phyloP scores from a whole-genome alignment of 2,888 invertebrate genomes.

The Poecilobothrus nobilitatus region DNA sequence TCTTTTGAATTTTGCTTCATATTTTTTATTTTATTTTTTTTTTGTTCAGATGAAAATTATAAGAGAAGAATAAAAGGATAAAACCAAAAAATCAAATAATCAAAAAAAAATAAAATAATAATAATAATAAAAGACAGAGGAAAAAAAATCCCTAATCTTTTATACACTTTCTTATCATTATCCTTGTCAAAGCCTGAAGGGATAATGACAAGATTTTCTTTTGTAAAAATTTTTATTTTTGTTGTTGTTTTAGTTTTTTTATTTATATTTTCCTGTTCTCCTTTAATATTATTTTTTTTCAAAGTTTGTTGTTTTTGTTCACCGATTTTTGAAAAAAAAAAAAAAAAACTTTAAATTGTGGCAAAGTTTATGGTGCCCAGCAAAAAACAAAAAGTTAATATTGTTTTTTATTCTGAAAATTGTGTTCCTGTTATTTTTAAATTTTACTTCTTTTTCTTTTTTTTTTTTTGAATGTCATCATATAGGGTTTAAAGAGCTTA shows the following conservation, averaged over 20 bases:
- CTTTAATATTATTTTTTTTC: too few relatives aligned
- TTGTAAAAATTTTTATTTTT: background rate
- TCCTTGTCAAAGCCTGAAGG: background rate
- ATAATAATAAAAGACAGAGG: too few relatives aligned
- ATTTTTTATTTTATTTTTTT: background rate
- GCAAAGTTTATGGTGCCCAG: background rate
- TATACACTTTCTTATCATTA: background rate
- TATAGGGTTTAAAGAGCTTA: background rate
- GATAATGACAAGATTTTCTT: slow-evolving; percentile 3
- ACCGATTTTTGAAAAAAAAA: too few relatives aligned
- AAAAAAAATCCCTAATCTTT: background rate
- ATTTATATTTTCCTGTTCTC: background rate
- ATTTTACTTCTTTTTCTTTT: too few relatives aligned
- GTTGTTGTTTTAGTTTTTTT: background rate
- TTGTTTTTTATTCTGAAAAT: too few relatives aligned
- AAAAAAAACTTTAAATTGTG: background rate
- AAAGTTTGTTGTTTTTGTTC: too few relatives aligned
- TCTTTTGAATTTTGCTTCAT: too few relatives aligned
- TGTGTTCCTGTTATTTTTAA: too few relatives aligned
- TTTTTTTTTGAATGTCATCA: too few relatives aligned
- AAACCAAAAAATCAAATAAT: background rate
- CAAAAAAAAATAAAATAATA: too few relatives aligned
- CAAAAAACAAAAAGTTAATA: too few relatives aligned
- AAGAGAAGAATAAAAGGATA: background rate
- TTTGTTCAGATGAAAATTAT: background rate